Evolutionary conservation across 1,140 invertebrate genomes (phyloP), one percentile per base, ranked within the genome.

Genomic region (Meloidogyne floridensis): DNA sequence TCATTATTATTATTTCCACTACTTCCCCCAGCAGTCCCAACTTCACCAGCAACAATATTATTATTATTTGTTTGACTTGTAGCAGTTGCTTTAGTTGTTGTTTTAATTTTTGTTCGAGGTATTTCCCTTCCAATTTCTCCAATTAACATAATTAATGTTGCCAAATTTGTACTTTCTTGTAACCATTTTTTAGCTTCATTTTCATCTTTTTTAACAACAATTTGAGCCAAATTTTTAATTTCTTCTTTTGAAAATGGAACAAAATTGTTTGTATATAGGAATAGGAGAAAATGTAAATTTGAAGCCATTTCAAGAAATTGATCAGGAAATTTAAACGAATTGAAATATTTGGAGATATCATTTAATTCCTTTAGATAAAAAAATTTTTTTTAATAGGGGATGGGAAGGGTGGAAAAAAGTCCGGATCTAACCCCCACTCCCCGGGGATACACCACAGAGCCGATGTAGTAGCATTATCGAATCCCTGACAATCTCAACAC

Each of bases 211-310:
- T 73, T 70, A 10, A 47, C 77, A 47, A 89, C 81, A 20, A 74
- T 77, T 43, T 75, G 65, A 32, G 80, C 82, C 15, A 89, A 75
- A 13, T 56, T 43, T 56, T 81, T 18, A 18, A 89, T 56, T 76
- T 87, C 89, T 32, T 86, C 81, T 5, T 81, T 65, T 3, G 83
- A 43, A 75, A 89, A 90, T 47, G 80, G 78, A 11, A 90, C 75
- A 51, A 83, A 53, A 20, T 89, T 80, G 74, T 89, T 90, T 3
- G 87, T 89, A 51, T 86, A 43, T 9, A 89, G 72, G 72, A 87
- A 89, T 7, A 89, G 54, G 15, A 89, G 76, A 32, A 89, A 90
- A 72, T 89, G 88, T 75, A 89, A 89, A 72, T 89, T 87, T 3
- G 89, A 83, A 7, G 87, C 85, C 76, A 88, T 69, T 54, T 85